phyloP scores from a whole-genome alignment of 2,113 vertebrate genomes.

The Salminus brasiliensis region DNA sequence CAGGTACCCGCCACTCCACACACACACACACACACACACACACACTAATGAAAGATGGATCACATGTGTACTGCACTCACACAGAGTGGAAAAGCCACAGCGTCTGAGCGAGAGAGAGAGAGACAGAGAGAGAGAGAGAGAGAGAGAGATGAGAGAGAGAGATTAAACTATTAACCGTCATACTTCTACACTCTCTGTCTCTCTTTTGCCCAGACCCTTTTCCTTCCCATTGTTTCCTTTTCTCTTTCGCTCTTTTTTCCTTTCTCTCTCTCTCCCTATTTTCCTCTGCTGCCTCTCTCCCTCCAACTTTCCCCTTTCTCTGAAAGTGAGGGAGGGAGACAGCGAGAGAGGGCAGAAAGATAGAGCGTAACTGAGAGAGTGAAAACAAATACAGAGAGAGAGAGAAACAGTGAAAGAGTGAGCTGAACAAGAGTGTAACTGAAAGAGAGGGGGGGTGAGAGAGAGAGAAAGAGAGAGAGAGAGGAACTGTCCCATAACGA shows the following conservation, averaged over 20 bases:
- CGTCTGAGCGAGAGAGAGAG: constrained; percentile 40
- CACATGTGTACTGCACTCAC: neutral
- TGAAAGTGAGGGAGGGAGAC: too few relatives aligned
- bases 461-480: neutral
- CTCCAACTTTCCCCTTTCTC: too few relatives aligned
- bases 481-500: neutral
- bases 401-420: neutral
- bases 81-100: neutral
- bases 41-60: neutral
- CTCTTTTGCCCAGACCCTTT: neutral
- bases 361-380: too few relatives aligned
- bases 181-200: neutral
- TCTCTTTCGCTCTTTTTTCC: neutral
- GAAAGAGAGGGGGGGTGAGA: neutral
- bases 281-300: too few relatives aligned
- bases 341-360: constrained; percentile 11
- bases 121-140: neutral
- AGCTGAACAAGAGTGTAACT: neutral
- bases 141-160: neutral
- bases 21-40: constrained; percentile 26
- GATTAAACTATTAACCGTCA: neutral
- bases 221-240: neutral
- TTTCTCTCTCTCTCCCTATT: too few relatives aligned
- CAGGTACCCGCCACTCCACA: constrained; percentile 61
- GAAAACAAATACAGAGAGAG: neutral